Base-by-base conservation (phyloP, 2,888 invertebrate genomes). In the Agrochola lychnidis region DNA sequence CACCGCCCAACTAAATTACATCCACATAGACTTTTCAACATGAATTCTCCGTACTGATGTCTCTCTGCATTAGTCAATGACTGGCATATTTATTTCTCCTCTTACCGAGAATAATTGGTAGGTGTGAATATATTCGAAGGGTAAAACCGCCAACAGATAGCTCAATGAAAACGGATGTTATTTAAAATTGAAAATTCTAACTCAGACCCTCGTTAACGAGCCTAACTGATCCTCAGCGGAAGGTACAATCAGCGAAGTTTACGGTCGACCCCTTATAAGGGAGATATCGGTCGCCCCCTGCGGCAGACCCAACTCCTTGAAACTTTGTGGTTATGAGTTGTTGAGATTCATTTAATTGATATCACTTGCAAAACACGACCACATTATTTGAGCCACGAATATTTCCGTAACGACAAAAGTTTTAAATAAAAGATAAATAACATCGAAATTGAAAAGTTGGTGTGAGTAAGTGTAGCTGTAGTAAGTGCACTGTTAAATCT, bases 231-330 rank as follows among this genome's bases (percentile, higher is more conserved):
- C 42, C 64, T 45, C 36, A 73, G 73, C 73, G 22, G 16, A 45
- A 45, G 79, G 42, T 66, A 73, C 25, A 40, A 57, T 16, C 42
- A 14, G 45, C 6, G 7, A 78, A 78, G 36, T 78, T 79, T 78
- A 73, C 73, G 79, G 79, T 66, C 64, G 25, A 42, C 16, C 63
- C 30, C 57, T 73, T 51, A 10, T 42, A 51, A 59, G 36, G 22
- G 56, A 66, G 42, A 78, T 36, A 66, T 79, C 30, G 19, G 14
- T 56, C 51, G 64, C 73, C 56, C 79, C 64, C 64, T 59, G 40
- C 10, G 64, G 57, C 57, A 63, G n/a, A 64, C n/a, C 61, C 25
- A 30, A 48, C 76, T 70, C 48, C 70, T 78, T 42, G 14, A 57
- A 70, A 77, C 71, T 77, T 77, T 22, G 6, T 30, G 63, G 14